A percentile compares a stretch with the other conserved stretches of the same genome.
These are phyloP conservation scores for Alloscopus bannaensis DNA, from an alignment of 2,888 invertebrate genomes.

Conservation along the genomic window DNA sequence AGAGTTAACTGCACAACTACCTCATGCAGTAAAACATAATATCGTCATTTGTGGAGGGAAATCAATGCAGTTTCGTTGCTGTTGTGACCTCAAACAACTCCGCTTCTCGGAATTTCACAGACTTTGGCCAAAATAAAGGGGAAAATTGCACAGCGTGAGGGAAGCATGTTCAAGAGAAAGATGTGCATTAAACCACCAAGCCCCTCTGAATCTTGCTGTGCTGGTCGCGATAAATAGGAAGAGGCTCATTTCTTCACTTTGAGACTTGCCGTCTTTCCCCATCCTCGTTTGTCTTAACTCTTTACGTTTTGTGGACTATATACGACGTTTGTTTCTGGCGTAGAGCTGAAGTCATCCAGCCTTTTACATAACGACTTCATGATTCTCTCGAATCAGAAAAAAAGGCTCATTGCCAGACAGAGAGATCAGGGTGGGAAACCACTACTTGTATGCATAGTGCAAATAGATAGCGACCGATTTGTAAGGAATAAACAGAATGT, in stretches of 20 bases:
- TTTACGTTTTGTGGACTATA: no score
- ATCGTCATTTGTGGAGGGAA: no score
- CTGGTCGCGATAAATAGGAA: constrained; percentile 58
- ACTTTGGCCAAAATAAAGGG: background rate
- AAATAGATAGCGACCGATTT: no score
- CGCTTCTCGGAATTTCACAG: background rate
- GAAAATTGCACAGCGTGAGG: constrained; percentile 40
- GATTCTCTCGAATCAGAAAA: constrained; percentile 43
- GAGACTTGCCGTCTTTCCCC: no score
- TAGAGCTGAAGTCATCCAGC: constrained; percentile 43
- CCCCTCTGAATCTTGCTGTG: constrained; percentile 32
- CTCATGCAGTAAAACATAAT: no score
- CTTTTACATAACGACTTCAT: constrained; percentile 54
- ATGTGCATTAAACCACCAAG: constrained; percentile 44
- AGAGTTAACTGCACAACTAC: no score
- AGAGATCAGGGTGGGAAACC: background rate
- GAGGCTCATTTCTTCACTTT: constrained; percentile 59
- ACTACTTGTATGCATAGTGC: constrained; percentile 49
- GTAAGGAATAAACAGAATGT: no score
- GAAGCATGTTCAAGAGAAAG: background rate
- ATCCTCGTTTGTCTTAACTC: no score
- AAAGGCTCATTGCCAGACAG: constrained; percentile 49
- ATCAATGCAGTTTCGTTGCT: no score
- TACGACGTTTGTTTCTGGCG: constrained; percentile 58
- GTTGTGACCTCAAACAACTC: no score